These are phyloP conservation scores for Macquaria ambigua DNA, from an alignment of 2,113 vertebrate genomes.

Conservation along the genomic window DNA sequence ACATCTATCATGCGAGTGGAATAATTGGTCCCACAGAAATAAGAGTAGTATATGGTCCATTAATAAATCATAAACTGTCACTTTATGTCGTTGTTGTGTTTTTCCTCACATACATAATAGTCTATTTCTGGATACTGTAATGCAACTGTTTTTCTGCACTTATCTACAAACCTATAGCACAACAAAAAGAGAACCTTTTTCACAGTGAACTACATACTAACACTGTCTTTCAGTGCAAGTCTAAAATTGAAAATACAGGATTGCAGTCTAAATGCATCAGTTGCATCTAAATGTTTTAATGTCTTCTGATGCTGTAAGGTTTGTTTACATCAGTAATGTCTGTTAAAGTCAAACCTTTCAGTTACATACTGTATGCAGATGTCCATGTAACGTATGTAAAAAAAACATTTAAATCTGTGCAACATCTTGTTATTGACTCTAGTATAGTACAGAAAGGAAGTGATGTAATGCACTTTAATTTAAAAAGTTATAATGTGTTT, in stretches of 20 bases:
- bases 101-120: not conserved
- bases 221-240: no score
- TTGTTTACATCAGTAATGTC: no score
- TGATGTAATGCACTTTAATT: not conserved
- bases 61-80: slow-evolving; percentile 54
- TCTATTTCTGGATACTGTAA: not conserved
- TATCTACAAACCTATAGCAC: not conserved
- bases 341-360: no score
- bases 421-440: no score
- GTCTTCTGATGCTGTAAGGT: no score
- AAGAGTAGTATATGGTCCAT: slow-evolving; percentile 7
- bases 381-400: no score
- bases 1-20: slow-evolving; percentile 16
- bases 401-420: no score
- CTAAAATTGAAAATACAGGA: no score
- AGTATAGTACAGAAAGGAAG: not conserved
- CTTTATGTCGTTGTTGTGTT: not conserved
- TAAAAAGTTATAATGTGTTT: not conserved
- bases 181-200: no score
- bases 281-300: no score
- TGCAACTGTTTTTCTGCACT: not conserved
- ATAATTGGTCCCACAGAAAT: slow-evolving; percentile 65
- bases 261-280: no score
- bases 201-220: not conserved
- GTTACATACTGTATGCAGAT: no score